Base-by-base conservation (phyloP, 2,797 vertebrate genomes). In the Thaleichthys pacificus region DNA sequence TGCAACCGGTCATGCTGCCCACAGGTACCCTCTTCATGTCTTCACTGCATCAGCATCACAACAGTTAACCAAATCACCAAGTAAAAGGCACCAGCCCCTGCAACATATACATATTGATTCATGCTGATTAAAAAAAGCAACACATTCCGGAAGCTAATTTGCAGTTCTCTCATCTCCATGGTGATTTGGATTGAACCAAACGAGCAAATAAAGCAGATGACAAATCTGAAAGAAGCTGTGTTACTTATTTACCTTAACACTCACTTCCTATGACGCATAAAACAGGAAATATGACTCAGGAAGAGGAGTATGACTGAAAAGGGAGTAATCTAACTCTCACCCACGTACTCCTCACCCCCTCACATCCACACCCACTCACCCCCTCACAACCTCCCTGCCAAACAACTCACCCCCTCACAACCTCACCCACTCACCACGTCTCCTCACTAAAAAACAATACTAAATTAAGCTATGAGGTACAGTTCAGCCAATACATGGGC, bases 101-200 rank as follows among this genome's bases (percentile, higher is more conserved):
- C 82, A 81, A 82, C 84, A 87, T 84, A 70, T 69, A 58, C 42
- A 47, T 8, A 14, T 47, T 47, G 42, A 47, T 47, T 47, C 42
- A 47, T 47, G 42, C 9, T 47, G 9, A 47, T 79, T 84, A 74
- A 87, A 87, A 84, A 85, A 89, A 87, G 82, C 72, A 38, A 69
- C 49, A 70, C 71, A 72, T 87, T 79, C 77, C 79, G 61, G 35
- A 61, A 71, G 22, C 78, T 67, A 68, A 88, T 87, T 88, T 89
- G 76, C 80, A 80, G 80, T 78, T 60, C 68, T 87, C 85, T 87
- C 75, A 85, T 87, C 84, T 89, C 70, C 80, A 70, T 69, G 21
- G 70, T 73, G 38, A 82, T 81, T 70, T 74, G 76, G 51, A 60
- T 74, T 82, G 70, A 38, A 67, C 78, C 58, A 66, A 84, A 80